Evolutionary conservation across 2,888 invertebrate genomes (phyloP).

Genomic region (Galerucella pusilla): DNA sequence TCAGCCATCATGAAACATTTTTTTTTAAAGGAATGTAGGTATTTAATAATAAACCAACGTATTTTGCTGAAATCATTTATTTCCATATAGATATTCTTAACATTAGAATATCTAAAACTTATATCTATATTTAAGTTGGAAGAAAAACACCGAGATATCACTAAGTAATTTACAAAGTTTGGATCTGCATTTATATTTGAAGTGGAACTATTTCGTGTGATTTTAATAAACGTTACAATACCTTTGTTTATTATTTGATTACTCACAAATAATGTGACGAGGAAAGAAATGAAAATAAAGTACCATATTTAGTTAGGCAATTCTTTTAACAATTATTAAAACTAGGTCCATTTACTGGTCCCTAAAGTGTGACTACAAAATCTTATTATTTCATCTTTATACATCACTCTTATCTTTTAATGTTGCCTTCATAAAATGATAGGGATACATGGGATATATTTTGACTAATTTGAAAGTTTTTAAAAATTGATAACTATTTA

Average conservation of each 20-base stretch:
- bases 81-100: slow-evolving; percentile 60
- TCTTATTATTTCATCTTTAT: slow-evolving; percentile 8
- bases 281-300: not conserved
- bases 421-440: no score
- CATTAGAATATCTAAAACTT: slow-evolving; percentile 62
- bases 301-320: slow-evolving; percentile 3
- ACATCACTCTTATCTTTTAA: not conserved
- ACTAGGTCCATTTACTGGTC: slow-evolving; percentile 14
- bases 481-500: no score
- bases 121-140: slow-evolving; percentile 58
- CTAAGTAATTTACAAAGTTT: slow-evolving; percentile 53
- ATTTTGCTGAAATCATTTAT: slow-evolving; percentile 62
- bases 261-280: not conserved
- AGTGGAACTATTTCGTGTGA: not conserved
- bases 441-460: no score
- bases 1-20: not conserved
- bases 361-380: not conserved
- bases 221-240: not conserved
- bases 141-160: slow-evolving; percentile 63
- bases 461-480: no score
- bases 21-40: not conserved
- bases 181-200: slow-evolving; percentile 39
- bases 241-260: not conserved
- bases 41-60: not conserved
- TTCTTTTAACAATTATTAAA: slow-evolving; percentile 2